These are phyloP conservation scores for Leguminivora glycinivorella DNA, from an alignment of 1,140 invertebrate genomes.

Conservation along the genomic window DNA sequence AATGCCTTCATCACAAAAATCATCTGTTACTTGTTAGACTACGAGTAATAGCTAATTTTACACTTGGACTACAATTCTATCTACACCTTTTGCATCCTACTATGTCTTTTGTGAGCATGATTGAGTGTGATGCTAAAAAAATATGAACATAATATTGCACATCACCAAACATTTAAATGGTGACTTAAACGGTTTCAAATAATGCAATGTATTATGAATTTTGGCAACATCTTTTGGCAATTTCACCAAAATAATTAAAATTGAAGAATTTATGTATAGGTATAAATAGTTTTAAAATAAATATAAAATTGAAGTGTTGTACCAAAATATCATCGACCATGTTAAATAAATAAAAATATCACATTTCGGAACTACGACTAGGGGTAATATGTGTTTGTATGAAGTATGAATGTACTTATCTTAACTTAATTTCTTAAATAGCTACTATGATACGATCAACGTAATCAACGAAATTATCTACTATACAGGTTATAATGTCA, in stretches of 20 bases:
- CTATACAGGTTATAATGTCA: constrained; percentile 10
- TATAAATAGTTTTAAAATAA: background rate
- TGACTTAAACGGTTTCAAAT: constrained; percentile 43
- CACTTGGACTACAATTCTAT: constrained; percentile 46
- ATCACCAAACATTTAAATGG: constrained; percentile 34
- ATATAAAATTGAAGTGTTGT: background rate
- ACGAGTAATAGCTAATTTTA: constrained; percentile 45
- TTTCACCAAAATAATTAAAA: constrained; percentile 58
- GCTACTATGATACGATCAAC: background rate
- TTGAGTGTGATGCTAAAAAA: constrained; percentile 44
- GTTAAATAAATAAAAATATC: constrained; percentile 63
- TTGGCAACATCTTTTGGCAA: constrained; percentile 74
- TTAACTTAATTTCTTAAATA: constrained; percentile 24
- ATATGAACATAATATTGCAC: constrained; percentile 6
- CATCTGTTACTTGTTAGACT: constrained; percentile 49
- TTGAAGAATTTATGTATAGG: background rate
- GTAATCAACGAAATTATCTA: background rate
- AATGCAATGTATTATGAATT: constrained; percentile 60
- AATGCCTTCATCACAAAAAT: constrained; percentile 75
- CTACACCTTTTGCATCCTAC: constrained; percentile 45
- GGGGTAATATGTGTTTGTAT: constrained; percentile 46
- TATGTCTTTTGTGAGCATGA: constrained; percentile 74
- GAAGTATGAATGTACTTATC: constrained; percentile 37
- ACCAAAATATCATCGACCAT: constrained; percentile 28
- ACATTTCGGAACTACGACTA: constrained; percentile 67